phyloP scores from a whole-genome alignment of 2,113 vertebrate species.

The Paracanthobrama guichenoti region DNA sequence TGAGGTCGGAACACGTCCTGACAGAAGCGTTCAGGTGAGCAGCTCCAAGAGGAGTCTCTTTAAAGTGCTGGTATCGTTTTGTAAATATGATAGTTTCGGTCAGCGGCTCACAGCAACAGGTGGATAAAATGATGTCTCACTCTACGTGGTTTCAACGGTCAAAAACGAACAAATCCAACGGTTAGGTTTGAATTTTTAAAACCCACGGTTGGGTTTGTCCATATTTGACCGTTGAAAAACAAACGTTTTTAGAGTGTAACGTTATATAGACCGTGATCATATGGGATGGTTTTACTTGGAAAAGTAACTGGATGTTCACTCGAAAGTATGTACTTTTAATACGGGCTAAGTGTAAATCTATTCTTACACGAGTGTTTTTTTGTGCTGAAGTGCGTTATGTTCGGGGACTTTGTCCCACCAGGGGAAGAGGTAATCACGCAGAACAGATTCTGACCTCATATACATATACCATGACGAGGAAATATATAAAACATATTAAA shows the following conservation, averaged over 20 bases:
- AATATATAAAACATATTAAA: too few species aligned
- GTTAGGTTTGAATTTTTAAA: too few species aligned
- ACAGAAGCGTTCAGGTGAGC: conserved; percentile 50
- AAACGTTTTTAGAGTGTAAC: too few species aligned
- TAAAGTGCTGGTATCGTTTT: conserved; percentile 54
- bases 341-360: neutral
- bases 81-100: conserved; percentile 63
- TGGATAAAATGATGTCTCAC: neutral
- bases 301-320: neutral
- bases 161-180: too few species aligned
- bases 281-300: neutral
- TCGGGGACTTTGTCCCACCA: conserved; percentile 23
- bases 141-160: too few species aligned
- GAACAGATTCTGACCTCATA: neutral
- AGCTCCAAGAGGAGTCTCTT: conserved; percentile 54
- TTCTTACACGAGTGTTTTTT: neutral
- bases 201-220: too few species aligned
- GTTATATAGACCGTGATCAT: neutral
- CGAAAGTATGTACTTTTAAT: neutral
- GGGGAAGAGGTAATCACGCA: conserved; percentile 10
- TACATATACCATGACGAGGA: neutral
- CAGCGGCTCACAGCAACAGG: conserved; percentile 40
- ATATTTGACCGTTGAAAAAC: too few species aligned
- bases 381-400: conserved; percentile 2
- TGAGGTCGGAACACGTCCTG: neutral